Evolutionary conservation across 2,797 vertebrate species (phyloP).

Genomic region (Distichodus sexfasciatus): DNA sequence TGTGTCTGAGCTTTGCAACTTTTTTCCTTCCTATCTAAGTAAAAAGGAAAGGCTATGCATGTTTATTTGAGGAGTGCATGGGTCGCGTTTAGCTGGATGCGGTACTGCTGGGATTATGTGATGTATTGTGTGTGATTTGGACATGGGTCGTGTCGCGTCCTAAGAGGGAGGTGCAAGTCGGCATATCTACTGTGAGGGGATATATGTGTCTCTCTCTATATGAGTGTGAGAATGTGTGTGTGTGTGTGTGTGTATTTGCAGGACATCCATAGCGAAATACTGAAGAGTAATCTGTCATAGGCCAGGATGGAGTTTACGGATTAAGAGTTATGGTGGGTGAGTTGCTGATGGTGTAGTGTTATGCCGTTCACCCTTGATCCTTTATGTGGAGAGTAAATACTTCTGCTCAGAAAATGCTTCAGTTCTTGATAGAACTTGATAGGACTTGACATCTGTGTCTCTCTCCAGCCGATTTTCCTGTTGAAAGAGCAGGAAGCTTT

Average conservation of each 20-base stretch:
- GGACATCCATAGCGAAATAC: constrained; percentile 13
- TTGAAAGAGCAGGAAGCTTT: constrained; percentile 34
- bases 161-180: constrained; percentile 20
- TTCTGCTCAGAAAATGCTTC: background rate
- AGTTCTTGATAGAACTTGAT: background rate
- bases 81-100: constrained; percentile 35
- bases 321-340: constrained; percentile 13
- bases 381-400: background rate
- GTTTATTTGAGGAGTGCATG: constrained; percentile 32
- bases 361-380: constrained; percentile 21
- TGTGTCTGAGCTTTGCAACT: constrained; percentile 23
- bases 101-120: constrained; percentile 27
- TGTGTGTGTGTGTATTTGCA: constrained; percentile 20
- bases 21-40: constrained; percentile 15
- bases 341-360: constrained; percentile 57
- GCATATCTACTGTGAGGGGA: constrained; percentile 18
- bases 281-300: constrained; percentile 22
- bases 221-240: constrained; percentile 11
- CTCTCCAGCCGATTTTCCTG: constrained; percentile 1
- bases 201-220: no score
- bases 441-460: background rate
- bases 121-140: constrained; percentile 43
- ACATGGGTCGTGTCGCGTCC: constrained; percentile 25
- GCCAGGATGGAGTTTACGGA: constrained; percentile 19
- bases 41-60: background rate